These are phyloP conservation scores for Cephalopachus bancanus DNA, from an alignment of 2,797 vertebrate species.

Conservation along the genomic window DNA sequence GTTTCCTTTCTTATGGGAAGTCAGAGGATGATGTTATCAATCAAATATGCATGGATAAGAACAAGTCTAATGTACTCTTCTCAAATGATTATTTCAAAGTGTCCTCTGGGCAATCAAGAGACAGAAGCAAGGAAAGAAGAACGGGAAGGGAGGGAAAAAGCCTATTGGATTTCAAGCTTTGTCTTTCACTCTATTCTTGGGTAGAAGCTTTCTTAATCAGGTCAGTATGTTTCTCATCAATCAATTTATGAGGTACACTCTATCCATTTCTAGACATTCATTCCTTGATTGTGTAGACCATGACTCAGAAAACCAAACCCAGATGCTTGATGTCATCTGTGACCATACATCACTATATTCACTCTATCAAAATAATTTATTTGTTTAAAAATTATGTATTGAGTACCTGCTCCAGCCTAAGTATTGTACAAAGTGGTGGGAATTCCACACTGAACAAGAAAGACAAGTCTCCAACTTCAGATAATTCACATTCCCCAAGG, in stretches of 20 bases:
- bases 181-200: background rate
- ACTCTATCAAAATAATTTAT: background rate
- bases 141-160: background rate
- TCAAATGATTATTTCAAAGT: conserved; percentile 5
- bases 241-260: background rate
- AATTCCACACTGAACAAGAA: background rate
- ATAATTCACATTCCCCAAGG: background rate
- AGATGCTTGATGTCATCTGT: background rate
- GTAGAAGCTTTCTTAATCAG: background rate
- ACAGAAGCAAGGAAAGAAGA: background rate
- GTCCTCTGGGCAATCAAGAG: background rate
- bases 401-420: background rate
- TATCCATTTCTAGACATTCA: background rate
- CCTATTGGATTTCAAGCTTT: background rate
- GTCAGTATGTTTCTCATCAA: background rate
- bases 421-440: background rate
- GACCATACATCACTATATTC: background rate
- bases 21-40: background rate
- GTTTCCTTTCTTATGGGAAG: background rate
- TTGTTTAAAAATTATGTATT: background rate
- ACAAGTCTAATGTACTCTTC: background rate
- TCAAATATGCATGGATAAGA: background rate
- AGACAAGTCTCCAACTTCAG: background rate
- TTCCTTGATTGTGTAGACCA: background rate
- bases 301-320: background rate